Conservation (phyloP, 1,140 invertebrate species). For the Brachionus koreanus region DNA sequence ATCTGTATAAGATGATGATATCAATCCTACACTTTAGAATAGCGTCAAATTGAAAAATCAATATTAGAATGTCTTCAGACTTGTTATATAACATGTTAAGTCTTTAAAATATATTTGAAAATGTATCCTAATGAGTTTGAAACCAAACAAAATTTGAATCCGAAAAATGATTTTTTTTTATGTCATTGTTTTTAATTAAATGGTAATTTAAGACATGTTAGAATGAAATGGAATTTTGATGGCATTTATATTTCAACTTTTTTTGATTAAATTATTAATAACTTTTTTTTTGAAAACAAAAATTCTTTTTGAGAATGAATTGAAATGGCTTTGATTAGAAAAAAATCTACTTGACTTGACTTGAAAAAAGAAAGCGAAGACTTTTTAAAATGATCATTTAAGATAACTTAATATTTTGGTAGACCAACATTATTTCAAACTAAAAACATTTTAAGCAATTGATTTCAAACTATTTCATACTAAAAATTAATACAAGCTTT, state of each 20-base stretch:
- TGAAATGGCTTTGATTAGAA: no score
- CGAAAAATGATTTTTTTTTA: neutral
- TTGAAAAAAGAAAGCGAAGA: no score
- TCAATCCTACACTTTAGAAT: neutral
- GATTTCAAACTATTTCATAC: no score
- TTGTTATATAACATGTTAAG: neutral
- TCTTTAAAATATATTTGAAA: neutral
- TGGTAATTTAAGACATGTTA: neutral
- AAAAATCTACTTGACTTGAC: no score
- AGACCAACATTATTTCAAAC: no score
- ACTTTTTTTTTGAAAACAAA: neutral
- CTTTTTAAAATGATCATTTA: no score
- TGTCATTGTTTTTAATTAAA: neutral
- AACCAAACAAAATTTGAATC: neutral
- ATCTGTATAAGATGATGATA: neutral
- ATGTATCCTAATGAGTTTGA: neutral
- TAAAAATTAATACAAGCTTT: no score
- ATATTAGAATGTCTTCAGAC: neutral
- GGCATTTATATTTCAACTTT: neutral
- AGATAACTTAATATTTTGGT: no score
- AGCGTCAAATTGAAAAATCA: neutral
- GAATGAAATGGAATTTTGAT: neutral
- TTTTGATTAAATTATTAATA: neutral
- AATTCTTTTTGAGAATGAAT: neutral
- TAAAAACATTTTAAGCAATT: no score